These are phyloP conservation scores for Heliconius erato DNA, from an alignment of 2,888 invertebrate genomes.

Conservation along the genomic window DNA sequence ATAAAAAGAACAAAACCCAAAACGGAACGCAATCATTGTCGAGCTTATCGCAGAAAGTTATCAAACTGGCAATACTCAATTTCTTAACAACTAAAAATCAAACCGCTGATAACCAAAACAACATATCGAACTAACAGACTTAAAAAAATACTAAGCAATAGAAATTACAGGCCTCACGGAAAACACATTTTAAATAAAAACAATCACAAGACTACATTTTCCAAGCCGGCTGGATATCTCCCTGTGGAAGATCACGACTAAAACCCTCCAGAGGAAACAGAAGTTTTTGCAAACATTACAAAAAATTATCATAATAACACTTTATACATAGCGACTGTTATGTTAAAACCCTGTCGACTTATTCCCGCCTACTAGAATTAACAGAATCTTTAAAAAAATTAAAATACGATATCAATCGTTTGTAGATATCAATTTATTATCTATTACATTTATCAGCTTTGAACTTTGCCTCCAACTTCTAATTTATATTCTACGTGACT, in stretches of 20 bases:
- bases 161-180: neutral
- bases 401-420: too few species aligned
- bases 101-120: too few species aligned
- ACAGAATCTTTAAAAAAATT: too few species aligned
- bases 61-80: too few species aligned
- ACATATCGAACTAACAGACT: neutral
- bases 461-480: too few species aligned
- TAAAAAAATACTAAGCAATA: neutral
- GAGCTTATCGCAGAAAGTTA: too few species aligned
- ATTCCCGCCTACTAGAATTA: neutral
- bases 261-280: neutral
- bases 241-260: neutral
- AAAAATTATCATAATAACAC: neutral
- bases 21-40: too few species aligned
- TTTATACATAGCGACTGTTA: neutral
- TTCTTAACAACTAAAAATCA: too few species aligned
- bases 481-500: too few species aligned
- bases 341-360: neutral
- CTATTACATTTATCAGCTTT: too few species aligned
- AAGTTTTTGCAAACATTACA: neutral
- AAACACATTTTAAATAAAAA: neutral
- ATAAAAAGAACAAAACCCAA: too few species aligned
- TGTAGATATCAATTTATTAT: too few species aligned
- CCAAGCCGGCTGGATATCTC: neutral
- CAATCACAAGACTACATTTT: neutral